Base-by-base conservation (phyloP, 2,888 invertebrate genomes). In the Scaptomyza cyrtandrae region DNA sequence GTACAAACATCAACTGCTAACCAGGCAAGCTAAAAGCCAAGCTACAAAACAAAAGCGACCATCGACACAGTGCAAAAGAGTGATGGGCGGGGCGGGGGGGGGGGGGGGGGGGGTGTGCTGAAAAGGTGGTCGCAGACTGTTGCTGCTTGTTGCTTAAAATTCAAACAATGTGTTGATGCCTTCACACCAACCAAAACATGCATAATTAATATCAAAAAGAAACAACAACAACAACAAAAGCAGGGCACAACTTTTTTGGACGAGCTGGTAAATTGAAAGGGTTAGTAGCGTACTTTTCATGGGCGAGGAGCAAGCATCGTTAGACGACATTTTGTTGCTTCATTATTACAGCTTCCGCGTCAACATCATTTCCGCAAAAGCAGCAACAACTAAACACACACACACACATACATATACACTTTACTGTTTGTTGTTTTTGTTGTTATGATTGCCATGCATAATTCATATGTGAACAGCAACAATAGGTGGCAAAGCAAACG, bases 301-400 rank as follows among this genome's bases (percentile, higher is more conserved):
- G 52, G 60, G 80, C 48, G 54, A 14, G 69, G 5, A 16, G 39
- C 9, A 63, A 29, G 48, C 64, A 68, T 62, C 46, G 63, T 71
- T 75, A 75, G 75, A 66, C 71, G 85, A 86, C 87, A 79, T 79
- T 90, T 86, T 86, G 88, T 80, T 50, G 86, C 87, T 90, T 90
- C 90, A 90, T 90, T 90, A 90, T 86, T 78, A 78, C 88, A 86
- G 90, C 89, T 90, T 89, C 87, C 90, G 87, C 83, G 80, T 90
- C 90, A 87, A 87, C 88, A 89, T 86, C 80, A 88, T 90, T 89
- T 90, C 90, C 90, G 79, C 58, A 73, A 64, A 83, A 16, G 41
- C 71, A 65, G 52, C 66, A 70, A 37, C 54, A 65, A 56, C 79
- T 57, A 62, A 45, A 54, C 11, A 50, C 46, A 75, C 29, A 59